Evolutionary conservation across 2,797 vertebrate genomes (phyloP).

Genomic region (Lepilemur ruficaudatus): DNA sequence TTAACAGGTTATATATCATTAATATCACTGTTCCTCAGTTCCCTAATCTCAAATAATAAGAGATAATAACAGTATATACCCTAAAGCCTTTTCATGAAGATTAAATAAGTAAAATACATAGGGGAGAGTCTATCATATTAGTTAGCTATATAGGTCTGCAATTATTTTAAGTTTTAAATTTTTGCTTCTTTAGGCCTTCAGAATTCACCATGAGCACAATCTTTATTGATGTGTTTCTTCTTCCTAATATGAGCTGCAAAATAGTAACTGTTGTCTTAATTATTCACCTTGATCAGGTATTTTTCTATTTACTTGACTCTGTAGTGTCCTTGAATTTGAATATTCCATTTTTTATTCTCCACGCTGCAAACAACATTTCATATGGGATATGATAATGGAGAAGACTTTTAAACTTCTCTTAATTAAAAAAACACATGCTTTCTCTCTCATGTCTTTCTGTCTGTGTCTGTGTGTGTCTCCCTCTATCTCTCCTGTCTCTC

Average conservation of each 20-base stretch:
- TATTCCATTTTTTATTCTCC: background rate
- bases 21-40: background rate
- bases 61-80: background rate
- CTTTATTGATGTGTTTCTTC: background rate
- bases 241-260: background rate
- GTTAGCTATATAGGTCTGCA: background rate
- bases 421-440: background rate
- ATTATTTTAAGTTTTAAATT: background rate
- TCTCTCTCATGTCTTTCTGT: background rate
- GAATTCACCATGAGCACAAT: background rate
- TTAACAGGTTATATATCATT: background rate
- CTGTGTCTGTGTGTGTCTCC: background rate
- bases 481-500: too few species aligned
- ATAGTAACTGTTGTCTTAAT: background rate
- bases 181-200: background rate
- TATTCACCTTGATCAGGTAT: background rate
- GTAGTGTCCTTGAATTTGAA: slow-evolving; percentile 25
- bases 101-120: background rate
- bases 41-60: background rate
- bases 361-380: background rate
- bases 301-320: slow-evolving; percentile 29
- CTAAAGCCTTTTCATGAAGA: background rate
- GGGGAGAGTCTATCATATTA: background rate
- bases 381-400: background rate
- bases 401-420: background rate